These are phyloP conservation scores for Ethmia dodecea DNA, from an alignment of 2,888 invertebrate species.

Conservation along the genomic window DNA sequence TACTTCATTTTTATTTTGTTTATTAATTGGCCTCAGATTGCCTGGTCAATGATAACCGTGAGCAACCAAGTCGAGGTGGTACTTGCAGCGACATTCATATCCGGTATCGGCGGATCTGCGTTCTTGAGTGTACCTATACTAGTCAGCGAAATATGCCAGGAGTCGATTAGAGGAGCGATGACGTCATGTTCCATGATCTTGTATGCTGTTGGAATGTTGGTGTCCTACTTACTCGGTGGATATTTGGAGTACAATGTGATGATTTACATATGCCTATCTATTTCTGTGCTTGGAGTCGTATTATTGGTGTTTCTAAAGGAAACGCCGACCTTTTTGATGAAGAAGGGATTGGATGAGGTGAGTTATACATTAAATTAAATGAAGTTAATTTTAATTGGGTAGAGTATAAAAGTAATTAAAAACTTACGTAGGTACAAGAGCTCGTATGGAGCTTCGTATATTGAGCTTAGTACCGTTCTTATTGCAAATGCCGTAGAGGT, in stretches of 20 bases:
- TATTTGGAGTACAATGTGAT: slow-evolving; percentile 39
- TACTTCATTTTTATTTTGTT: too few species aligned
- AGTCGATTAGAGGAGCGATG: slow-evolving; percentile 51
- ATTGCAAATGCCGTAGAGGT: too few species aligned
- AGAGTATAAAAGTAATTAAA: too few species aligned
- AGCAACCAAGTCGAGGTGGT: slow-evolving; percentile 40
- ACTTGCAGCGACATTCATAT: slow-evolving; percentile 40
- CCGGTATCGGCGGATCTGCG: slow-evolving; percentile 38
- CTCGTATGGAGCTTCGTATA: too few species aligned
- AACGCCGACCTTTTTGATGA: slow-evolving; percentile 48
- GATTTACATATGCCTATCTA: slow-evolving; percentile 37
- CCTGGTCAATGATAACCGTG: slow-evolving; percentile 40
- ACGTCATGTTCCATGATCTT: slow-evolving; percentile 43
- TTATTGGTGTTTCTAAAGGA: slow-evolving; percentile 38
- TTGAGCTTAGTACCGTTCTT: too few species aligned
- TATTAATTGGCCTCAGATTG: slow-evolving; percentile 38
- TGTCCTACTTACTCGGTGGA: slow-evolving; percentile 50
- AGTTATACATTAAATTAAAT: too few species aligned
- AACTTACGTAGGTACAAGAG: too few species aligned
- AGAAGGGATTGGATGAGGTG: slow-evolving; percentile 43
- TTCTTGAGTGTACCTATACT: slow-evolving; percentile 41
- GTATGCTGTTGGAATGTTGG: slow-evolving; percentile 42
- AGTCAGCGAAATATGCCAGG: slow-evolving; percentile 50
- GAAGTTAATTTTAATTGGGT: too few species aligned
- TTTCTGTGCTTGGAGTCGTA: slow-evolving; percentile 29